Conservation (phyloP, 2,888 invertebrate species). For the Leucophenga maculata region DNA sequence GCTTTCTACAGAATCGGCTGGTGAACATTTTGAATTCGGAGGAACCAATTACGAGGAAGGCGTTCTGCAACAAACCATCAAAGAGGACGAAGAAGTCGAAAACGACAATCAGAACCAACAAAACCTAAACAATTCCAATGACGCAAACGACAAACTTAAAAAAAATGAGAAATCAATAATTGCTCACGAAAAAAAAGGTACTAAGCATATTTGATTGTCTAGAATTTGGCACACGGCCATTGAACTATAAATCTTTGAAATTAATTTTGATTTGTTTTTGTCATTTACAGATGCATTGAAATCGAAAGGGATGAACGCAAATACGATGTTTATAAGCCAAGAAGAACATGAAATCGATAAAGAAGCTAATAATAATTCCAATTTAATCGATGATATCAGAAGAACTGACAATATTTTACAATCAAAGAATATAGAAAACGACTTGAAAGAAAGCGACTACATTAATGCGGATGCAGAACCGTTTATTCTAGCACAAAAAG, state of each 20-base stretch:
- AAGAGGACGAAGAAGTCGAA: conserved; percentile 50
- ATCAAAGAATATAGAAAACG: no score
- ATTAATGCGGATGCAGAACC: no score
- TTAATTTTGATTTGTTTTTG: not conserved
- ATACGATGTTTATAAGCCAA: no score
- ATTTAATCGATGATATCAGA: no score
- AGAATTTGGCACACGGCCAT: no score
- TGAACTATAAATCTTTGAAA: no score
- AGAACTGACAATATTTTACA: no score
- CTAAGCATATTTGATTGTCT: not conserved
- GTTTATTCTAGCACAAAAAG: no score
- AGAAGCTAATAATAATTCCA: no score
- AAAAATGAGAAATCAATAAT: conserved; percentile 24
- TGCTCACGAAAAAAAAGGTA: conserved; percentile 2
- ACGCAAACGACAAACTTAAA: conserved; percentile 27
- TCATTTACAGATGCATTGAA: not conserved
- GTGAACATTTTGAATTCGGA: conserved; percentile 45
- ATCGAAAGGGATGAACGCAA: not conserved
- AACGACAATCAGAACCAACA: conserved; percentile 41
- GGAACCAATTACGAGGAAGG: conserved; percentile 45
- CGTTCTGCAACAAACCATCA: conserved; percentile 49
- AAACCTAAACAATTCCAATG: not conserved
- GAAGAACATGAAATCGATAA: no score
- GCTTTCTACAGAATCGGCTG: conserved; percentile 56
- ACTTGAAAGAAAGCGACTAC: no score